Base-by-base conservation (phyloP, 30 jellyfish, hydroid and myxozoan species). In the Cassiopea xamachana region DNA sequence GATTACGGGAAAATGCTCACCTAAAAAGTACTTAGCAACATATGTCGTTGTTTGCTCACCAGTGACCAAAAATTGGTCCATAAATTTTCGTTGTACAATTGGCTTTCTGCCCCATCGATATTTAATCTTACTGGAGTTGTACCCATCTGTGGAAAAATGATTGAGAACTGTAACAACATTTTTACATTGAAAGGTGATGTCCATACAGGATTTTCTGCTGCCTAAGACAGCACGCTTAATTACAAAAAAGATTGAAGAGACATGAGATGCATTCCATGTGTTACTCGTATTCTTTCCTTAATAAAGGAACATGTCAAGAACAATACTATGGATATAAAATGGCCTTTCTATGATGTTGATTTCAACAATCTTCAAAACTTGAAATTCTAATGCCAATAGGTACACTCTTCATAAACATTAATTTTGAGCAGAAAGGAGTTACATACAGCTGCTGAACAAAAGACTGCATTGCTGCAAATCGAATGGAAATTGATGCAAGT, bases 391-490 rank as follows among this genome's bases (percentile, higher is more conserved):
- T 27, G 39, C 39, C 39, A 27, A 27, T 27, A 27, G 39, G 39
- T 27, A 27, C 39, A 27, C 39, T 27, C 39, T 27, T 27, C 39
- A 27, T 27, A 27, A 27, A 27, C 39, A 27, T 27, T 27, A 27
- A 27, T 27, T 27, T 27, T 27, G 39, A 55, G 39, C 39, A 27
- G 39, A 27, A 27, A 27, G 39, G 39, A 27, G 39, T 27, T 55
- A 55, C 64, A 10, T 55, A 88, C 95, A 88, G 69, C 91, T 79
- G 87, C 81, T 50, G 17, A 88, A 73, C 15, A 19, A 50, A 2
- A 88, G 58, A 44, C 83, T 80, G 91, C 95, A 88, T 2, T 73
- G 80, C 80, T 88, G 95, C 39, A 49, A 47, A 60, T 88, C 95
- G 82, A 88, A 88, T 1, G 95, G 95, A 73, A 88, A 88, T 18